Evolutionary conservation across 2,113 vertebrate species (phyloP).

Genomic region (Alouatta palliata): DNA sequence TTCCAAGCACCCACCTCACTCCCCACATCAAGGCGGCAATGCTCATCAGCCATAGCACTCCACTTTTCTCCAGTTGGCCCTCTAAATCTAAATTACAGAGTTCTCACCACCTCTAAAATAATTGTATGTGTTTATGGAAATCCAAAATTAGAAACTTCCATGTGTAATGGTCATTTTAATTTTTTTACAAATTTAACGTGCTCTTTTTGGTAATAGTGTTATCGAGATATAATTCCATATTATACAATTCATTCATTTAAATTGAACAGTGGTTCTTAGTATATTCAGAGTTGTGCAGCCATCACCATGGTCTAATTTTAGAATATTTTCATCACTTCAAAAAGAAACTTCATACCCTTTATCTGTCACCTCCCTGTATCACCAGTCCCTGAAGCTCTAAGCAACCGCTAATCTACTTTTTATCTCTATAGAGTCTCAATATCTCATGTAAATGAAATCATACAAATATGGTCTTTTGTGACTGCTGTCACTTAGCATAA

Average conservation of each 20-base stretch:
- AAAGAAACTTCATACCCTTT: background rate
- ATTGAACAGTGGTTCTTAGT: background rate
- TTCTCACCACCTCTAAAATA: conserved; percentile 9
- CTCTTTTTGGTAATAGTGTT: background rate
- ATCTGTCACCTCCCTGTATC: background rate
- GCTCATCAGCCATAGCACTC: background rate
- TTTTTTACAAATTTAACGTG: background rate
- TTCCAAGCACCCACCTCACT: background rate
- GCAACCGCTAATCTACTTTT: background rate
- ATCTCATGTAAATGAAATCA: background rate
- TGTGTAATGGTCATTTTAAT: background rate
- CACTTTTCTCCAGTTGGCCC: background rate
- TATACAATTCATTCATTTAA: background rate
- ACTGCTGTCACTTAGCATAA: conserved; percentile 28
- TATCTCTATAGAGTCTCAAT: background rate
- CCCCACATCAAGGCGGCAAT: background rate
- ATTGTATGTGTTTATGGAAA: background rate
- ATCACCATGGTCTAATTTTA: background rate
- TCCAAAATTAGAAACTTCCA: background rate
- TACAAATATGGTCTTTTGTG: background rate
- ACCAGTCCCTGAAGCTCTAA: background rate
- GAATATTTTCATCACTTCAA: conserved; percentile 24
- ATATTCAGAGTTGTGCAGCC: background rate
- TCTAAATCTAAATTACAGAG: background rate
- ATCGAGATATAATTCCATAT: background rate